phyloP scores from a whole-genome alignment of 2,797 vertebrate genomes.

The Enteromius treurensis region DNA sequence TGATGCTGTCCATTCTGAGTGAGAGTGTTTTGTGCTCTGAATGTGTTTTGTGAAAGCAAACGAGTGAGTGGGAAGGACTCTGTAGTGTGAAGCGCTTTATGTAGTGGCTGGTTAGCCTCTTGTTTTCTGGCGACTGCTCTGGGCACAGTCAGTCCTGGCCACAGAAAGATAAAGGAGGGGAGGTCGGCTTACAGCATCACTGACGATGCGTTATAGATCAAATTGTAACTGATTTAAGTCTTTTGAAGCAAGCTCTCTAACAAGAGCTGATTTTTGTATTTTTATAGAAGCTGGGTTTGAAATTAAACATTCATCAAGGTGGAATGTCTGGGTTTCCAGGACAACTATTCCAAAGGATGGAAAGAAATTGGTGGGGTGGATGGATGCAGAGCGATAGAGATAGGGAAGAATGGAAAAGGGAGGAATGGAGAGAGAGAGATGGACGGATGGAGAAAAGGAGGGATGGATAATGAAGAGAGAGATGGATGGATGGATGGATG shows the following conservation, averaged over 20 bases:
- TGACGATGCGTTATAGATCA: neutral
- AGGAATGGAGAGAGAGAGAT: neutral
- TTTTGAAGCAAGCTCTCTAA: too few relatives aligned
- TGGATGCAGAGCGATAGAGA: neutral
- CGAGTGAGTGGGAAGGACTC: neutral
- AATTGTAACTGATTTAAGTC: neutral
- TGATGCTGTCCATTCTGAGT: slow-evolving; percentile 26
- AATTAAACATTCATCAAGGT: neutral
- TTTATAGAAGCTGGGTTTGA: neutral
- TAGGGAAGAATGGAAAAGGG: too few relatives aligned
- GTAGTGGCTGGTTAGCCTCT: slow-evolving; percentile 10
- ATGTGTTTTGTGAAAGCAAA: slow-evolving; percentile 24
- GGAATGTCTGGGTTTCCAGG: neutral
- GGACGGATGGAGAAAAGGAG: neutral
- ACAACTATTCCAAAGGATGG: neutral
- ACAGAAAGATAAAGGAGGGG: neutral
- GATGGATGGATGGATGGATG: too few relatives aligned
- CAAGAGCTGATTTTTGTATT: neutral
- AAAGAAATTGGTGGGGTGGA: neutral
- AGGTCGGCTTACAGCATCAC: neutral
- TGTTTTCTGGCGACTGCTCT: neutral
- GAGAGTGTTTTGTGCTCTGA: slow-evolving; percentile 23
- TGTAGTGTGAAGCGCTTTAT: neutral
- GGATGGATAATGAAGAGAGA: too few relatives aligned
- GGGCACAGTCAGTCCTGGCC: neutral